These are phyloP conservation scores for Salmo trutta DNA, from an alignment of 2,797 vertebrate genomes.

Conservation along the genomic window DNA sequence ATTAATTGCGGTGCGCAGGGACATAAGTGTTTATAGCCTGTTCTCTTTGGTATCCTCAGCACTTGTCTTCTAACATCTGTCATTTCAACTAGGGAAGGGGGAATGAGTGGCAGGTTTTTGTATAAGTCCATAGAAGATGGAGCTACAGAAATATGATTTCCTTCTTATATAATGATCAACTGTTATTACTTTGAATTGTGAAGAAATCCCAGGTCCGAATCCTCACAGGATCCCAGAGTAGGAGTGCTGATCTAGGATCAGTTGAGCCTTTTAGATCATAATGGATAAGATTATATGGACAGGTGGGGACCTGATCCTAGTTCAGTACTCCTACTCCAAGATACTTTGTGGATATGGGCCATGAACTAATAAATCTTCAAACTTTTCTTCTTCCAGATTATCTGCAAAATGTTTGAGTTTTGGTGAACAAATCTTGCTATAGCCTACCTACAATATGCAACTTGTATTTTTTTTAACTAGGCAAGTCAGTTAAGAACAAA, in stretches of 20 bases:
- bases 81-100: constrained; percentile 2
- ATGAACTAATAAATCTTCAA: no score
- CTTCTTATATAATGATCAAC: neutral
- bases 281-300: no score
- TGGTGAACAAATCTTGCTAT: neutral
- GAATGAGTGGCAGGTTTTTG: neutral
- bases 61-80: neutral
- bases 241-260: no score
- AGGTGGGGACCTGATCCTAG: no score
- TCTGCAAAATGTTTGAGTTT: neutral
- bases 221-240: no score
- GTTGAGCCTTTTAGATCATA: no score
- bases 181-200: neutral
- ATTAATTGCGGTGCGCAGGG: constrained; percentile 78
- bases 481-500: no score
- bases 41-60: constrained; percentile 1
- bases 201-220: neutral
- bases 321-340: no score
- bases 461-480: neutral
- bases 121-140: neutral
- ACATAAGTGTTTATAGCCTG: constrained; percentile 41
- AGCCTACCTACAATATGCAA: no score
- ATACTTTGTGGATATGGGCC: no score
- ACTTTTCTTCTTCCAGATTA: no score
- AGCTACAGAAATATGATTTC: neutral